Evolutionary conservation across 2,888 invertebrate genomes (phyloP), one percentile per base, ranked within the genome.

Genomic region (Hololepta plana): DNA sequence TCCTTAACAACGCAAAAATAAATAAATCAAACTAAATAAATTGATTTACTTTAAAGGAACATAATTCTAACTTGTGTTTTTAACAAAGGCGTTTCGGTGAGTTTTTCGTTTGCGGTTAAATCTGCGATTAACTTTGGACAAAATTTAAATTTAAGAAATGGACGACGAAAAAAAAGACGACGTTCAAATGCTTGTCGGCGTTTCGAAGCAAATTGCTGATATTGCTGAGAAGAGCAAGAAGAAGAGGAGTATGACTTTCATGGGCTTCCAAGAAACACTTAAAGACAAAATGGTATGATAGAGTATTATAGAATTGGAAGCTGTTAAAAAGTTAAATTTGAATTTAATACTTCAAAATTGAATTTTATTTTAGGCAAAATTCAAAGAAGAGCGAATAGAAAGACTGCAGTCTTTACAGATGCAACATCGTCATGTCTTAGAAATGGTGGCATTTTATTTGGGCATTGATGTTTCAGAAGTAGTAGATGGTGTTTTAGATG

Each of bases 401-500:
- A 45, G 67, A 22, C 45, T 54, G 24, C 42, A 56, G 36, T 43
- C 53, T 38, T 38, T 71, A 43, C 52, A 55, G 45, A 42, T 63
- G 43, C 44, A 55, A 26, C 73, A 77, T 43, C 62, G 71, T 33
- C 72, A 71, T 47, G 51, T 82, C 2, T 51, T 81, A 32, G 74
- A 75, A 39, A 63, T 69, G 44, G 67, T 68, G 15, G 69, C 72
- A 5, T 53, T 60, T 14, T 57, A 64, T 37, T 49, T 71, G 32
- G 58, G 63, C 39, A 53, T 59, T 28, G 51, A 63, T n/a, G 36
- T 54, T 7, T 62, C 62, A 13, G 60, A 62, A 35, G 57, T 76
- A 3, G 56, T 74, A 51, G 77, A 79, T 30, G 79, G 76, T 25
- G 59, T 77, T 4, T 60, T 66, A 27, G 85, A 85, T 49, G 63